Evolutionary conservation across 2,888 invertebrate species (phyloP).

Genomic region (Linnaemya tessellans): DNA sequence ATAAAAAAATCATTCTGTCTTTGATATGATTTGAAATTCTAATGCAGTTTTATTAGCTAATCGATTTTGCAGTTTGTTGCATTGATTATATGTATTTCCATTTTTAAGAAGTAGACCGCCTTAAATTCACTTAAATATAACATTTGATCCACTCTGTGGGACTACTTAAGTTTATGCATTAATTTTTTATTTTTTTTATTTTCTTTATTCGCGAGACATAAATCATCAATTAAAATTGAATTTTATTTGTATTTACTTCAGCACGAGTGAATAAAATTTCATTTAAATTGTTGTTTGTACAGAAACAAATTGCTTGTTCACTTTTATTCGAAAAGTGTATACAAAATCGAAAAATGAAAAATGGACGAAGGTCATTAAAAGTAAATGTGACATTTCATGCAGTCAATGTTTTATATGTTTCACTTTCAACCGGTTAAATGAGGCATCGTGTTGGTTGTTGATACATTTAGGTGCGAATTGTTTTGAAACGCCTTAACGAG

Average conservation of each 20-base stretch:
- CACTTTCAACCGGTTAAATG: constrained; percentile 42
- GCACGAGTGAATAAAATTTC: constrained; percentile 27
- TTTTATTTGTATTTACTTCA: constrained; percentile 11
- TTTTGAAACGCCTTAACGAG: not conserved
- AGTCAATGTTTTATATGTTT: constrained; percentile 40
- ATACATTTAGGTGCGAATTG: not conserved
- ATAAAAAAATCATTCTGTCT: no score
- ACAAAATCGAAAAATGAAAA: constrained; percentile 17
- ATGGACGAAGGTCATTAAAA: constrained; percentile 56
- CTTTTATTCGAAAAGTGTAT: constrained; percentile 23
- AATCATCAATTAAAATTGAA: constrained; percentile 53
- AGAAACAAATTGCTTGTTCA: constrained; percentile 6
- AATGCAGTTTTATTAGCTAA: not conserved
- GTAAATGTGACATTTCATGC: constrained; percentile 35
- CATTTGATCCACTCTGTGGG: not conserved
- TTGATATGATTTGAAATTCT: no score
- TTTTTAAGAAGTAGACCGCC: not conserved
- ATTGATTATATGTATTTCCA: constrained; percentile 19
- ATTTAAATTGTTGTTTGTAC: constrained; percentile 12
- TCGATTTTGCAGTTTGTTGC: not conserved
- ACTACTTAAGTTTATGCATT: constrained; percentile 30
- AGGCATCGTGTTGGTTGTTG: not conserved
- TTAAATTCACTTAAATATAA: not conserved
- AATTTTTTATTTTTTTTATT: constrained; percentile 16
- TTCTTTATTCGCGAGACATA: constrained; percentile 35